phyloP scores from a whole-genome alignment of 1,140 invertebrate genomes.

The Anastatus disparis region DNA sequence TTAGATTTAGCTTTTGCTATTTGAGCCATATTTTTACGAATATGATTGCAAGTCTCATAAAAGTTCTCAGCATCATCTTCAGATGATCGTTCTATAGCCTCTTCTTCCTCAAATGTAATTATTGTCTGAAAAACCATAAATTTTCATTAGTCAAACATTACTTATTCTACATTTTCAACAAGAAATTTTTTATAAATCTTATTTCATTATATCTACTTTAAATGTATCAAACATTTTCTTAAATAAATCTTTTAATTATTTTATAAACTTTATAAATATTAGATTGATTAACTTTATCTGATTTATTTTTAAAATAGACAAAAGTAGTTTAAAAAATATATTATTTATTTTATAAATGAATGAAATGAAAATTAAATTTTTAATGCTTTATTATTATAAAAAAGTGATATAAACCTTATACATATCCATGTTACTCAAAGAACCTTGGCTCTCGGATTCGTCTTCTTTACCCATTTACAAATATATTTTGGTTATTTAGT shows the following conservation, averaged over 20 bases:
- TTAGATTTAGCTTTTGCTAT: slow-evolving; percentile 74
- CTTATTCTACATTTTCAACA: too few relatives aligned
- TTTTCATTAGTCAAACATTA: slow-evolving; percentile 15
- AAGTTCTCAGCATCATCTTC: slow-evolving; percentile 77
- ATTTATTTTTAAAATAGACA: slow-evolving; percentile 1
- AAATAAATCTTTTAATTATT: too few relatives aligned
- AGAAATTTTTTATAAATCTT: too few relatives aligned
- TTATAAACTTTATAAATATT: not conserved
- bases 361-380: not conserved
- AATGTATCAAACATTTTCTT: too few relatives aligned
- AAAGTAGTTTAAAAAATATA: slow-evolving; percentile 1
- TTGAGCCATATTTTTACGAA: slow-evolving; percentile 73
- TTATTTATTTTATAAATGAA: not conserved
- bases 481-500: too few relatives aligned
- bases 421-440: slow-evolving; percentile 58
- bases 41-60: slow-evolving; percentile 74
- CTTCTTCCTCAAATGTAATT: slow-evolving; percentile 78
- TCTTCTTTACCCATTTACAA: slow-evolving; percentile 59
- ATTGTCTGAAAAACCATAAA: slow-evolving; percentile 72
- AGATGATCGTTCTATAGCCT: slow-evolving; percentile 73
- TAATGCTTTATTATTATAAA: not conserved
- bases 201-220: too few relatives aligned
- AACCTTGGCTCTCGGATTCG: slow-evolving; percentile 52
- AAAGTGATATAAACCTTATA: slow-evolving; percentile 56
- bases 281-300: not conserved